phyloP scores from a whole-genome alignment of 2,888 invertebrate genomes.

The Macrosiphum euphorbiae region DNA sequence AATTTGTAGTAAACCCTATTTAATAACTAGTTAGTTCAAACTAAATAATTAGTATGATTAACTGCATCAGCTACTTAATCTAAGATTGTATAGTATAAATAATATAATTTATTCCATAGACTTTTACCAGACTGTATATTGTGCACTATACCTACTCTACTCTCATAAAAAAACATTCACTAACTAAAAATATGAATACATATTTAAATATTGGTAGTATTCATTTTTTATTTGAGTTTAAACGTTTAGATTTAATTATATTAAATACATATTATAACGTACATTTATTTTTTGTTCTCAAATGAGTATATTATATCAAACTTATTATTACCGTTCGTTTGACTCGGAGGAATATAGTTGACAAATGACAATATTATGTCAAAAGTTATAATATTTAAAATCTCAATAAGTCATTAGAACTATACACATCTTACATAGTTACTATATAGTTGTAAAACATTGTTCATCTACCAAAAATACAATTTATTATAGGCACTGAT shows the following conservation, averaged over 20 bases:
- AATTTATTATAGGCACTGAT: neutral
- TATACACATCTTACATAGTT: neutral
- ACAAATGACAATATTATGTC: neutral
- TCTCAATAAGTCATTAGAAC: neutral
- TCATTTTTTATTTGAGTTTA: neutral
- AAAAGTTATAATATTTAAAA: neutral
- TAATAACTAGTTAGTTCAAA: neutral
- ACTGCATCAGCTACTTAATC: too few species aligned
- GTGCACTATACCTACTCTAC: neutral
- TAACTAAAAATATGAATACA: neutral
- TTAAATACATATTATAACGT: neutral
- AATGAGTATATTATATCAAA: neutral
- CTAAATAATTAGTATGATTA: neutral
- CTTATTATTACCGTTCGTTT: neutral
- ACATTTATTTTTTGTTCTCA: neutral
- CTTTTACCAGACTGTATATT: neutral
- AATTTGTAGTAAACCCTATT: neutral
- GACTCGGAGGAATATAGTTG: neutral
- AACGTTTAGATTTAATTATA: neutral
- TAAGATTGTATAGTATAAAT: neutral
- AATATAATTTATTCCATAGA: neutral
- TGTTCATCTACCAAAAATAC: neutral
- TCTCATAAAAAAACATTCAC: neutral
- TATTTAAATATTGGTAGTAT: neutral
- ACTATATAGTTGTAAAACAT: neutral